These are phyloP conservation scores for Melanerpes aurifrons DNA, from an alignment of 2,113 vertebrate species.

Conservation along the genomic window DNA sequence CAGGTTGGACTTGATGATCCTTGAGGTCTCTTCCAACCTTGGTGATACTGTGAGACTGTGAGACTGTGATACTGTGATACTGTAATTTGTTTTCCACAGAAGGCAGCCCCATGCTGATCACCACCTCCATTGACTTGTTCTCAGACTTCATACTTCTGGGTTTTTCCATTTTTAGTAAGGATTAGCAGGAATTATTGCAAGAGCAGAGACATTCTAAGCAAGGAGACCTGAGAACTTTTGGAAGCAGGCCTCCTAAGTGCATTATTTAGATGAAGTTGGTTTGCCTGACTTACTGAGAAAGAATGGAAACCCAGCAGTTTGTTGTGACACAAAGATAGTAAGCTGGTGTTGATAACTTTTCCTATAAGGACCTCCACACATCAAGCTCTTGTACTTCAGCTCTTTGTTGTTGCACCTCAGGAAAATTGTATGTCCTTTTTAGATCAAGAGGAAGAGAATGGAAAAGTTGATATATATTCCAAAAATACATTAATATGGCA, in stretches of 20 bases:
- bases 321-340: not conserved
- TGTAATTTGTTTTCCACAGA: not conserved
- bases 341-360: not conserved
- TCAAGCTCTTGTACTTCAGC: not conserved
- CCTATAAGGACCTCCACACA: not conserved
- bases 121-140: not conserved
- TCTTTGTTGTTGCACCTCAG: not conserved
- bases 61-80: no score
- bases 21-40: no score
- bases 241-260: not conserved
- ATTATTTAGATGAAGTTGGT: not conserved
- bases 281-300: not conserved
- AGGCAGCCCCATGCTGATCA: not conserved
- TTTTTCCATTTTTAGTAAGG: not conserved
- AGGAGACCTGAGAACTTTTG: not conserved
- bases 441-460: not conserved
- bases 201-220: not conserved
- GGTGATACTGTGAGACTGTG: no score
- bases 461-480: not conserved
- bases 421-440: not conserved
- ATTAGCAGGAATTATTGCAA: not conserved
- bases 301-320: not conserved
- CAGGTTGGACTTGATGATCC: no score
- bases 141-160: not conserved
- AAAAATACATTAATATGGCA: not conserved